Conservation (phyloP, 2,888 invertebrate species). For the Lepidochrysops patricia region DNA sequence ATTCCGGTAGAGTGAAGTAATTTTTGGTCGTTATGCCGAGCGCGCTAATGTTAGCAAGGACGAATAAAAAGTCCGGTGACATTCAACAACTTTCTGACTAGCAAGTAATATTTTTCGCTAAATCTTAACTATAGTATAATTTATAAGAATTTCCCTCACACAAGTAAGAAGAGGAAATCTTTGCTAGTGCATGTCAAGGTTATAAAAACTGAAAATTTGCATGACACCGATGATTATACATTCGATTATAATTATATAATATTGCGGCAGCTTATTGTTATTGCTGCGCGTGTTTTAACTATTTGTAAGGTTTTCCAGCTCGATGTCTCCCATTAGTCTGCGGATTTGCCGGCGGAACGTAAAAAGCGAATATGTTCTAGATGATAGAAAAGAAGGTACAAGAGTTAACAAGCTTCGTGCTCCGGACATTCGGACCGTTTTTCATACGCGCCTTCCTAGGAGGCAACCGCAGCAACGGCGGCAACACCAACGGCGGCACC, state of each 20-base stretch:
- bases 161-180: background rate
- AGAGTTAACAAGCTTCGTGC: slow-evolving; percentile 80
- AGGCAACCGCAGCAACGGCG: slow-evolving; percentile 61
- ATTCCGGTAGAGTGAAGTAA: too few relatives aligned
- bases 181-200: background rate
- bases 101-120: background rate
- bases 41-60: too few relatives aligned
- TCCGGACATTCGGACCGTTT: slow-evolving; percentile 84
- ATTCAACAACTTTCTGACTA: background rate
- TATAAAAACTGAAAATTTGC: background rate
- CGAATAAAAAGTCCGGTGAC: background rate
- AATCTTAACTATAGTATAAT: too few relatives aligned
- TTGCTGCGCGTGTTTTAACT: background rate
- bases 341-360: slow-evolving; percentile 29
- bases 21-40: too few relatives aligned
- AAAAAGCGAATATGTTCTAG: slow-evolving; percentile 69
- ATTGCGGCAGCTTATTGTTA: background rate
- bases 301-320: background rate
- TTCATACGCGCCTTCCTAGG: slow-evolving; percentile 78
- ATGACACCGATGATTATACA: background rate
- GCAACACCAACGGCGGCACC: slow-evolving; percentile 40
- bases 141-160: background rate
- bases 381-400: slow-evolving; percentile 86
- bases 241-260: background rate
- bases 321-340: background rate